Conservation (phyloP, 2,888 invertebrate genomes). For the Caradrina clavipalpis region DNA sequence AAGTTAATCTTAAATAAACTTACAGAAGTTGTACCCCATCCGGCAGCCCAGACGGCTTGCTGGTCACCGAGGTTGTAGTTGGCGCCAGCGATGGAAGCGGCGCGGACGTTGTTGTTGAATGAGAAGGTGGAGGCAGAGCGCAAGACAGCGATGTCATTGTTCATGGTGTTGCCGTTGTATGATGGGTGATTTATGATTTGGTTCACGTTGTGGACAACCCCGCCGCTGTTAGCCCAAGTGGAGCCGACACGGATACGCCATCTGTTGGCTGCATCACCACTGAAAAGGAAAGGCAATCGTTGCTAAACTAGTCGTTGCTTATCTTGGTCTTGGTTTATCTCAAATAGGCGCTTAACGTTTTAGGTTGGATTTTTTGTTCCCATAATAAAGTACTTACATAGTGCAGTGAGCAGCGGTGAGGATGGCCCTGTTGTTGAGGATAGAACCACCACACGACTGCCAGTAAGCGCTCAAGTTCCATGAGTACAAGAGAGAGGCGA, state of each 20-base stretch:
- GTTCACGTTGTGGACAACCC: conserved; percentile 56
- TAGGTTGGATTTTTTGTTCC: no score
- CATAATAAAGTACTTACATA: conserved; percentile 24
- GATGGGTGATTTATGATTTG: conserved; percentile 60
- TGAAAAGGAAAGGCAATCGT: conserved; percentile 29
- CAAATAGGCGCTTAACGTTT: no score
- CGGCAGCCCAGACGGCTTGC: conserved; percentile 72
- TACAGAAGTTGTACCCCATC: conserved; percentile 75
- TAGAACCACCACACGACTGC: conserved; percentile 66
- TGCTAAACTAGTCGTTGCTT: not conserved
- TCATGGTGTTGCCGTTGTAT: conserved; percentile 51
- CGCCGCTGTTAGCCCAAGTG: conserved; percentile 68
- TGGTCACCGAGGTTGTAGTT: conserved; percentile 72
- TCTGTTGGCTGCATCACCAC: conserved; percentile 54
- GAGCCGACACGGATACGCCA: conserved; percentile 71
- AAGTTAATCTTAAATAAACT: conserved; percentile 46
- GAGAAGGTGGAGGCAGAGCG: conserved; percentile 57
- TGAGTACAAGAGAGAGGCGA: conserved; percentile 58
- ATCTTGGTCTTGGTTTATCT: no score
- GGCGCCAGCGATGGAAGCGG: conserved; percentile 70
- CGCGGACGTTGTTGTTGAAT: conserved; percentile 53
- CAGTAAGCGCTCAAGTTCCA: conserved; percentile 28
- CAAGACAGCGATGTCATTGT: conserved; percentile 71
- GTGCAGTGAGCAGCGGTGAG: conserved; percentile 65
- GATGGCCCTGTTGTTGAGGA: conserved; percentile 65